Conservation (phyloP, 2,113 vertebrate genomes). For the Willisornis vidua region DNA sequence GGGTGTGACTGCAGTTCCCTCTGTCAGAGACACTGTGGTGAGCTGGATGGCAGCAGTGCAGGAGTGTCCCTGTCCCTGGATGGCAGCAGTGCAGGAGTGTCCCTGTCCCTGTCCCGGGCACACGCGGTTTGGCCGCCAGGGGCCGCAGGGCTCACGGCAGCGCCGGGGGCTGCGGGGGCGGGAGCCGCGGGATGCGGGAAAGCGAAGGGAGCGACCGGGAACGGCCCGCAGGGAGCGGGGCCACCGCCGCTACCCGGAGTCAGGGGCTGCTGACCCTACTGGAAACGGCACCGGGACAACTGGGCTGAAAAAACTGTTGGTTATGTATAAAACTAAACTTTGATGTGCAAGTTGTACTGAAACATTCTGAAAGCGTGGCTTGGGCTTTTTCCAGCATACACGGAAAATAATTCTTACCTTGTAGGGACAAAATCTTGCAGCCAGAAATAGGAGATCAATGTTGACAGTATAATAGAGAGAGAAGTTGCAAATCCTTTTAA, state of each 20-base stretch:
- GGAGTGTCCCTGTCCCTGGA: neutral
- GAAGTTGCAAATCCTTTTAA: slow-evolving; percentile 98
- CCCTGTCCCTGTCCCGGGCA: too few relatives aligned
- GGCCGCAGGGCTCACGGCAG: neutral
- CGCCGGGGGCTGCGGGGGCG: neutral
- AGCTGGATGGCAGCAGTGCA: too few relatives aligned
- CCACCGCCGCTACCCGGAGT: neutral
- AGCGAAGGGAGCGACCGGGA: neutral
- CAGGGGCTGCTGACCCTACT: neutral
- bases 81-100: too few relatives aligned
- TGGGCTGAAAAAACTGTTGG: neutral
- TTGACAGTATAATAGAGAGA: slow-evolving; percentile 97
- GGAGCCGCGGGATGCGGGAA: neutral
- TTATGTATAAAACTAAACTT: neutral
- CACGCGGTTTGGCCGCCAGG: neutral
- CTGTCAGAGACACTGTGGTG: neutral
- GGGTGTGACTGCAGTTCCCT: neutral
- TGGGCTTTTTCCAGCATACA: neutral
- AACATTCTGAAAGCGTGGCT: neutral
- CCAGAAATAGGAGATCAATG: slow-evolving; percentile 96
- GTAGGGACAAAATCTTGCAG: slow-evolving; percentile 94
- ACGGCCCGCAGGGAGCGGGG: neutral
- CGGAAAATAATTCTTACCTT: slow-evolving; percentile 75
- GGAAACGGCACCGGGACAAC: neutral
- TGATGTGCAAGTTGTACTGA: neutral